These are phyloP conservation scores for Dynastes maya DNA, from an alignment of 2,888 invertebrate species.

Conservation along the genomic window DNA sequence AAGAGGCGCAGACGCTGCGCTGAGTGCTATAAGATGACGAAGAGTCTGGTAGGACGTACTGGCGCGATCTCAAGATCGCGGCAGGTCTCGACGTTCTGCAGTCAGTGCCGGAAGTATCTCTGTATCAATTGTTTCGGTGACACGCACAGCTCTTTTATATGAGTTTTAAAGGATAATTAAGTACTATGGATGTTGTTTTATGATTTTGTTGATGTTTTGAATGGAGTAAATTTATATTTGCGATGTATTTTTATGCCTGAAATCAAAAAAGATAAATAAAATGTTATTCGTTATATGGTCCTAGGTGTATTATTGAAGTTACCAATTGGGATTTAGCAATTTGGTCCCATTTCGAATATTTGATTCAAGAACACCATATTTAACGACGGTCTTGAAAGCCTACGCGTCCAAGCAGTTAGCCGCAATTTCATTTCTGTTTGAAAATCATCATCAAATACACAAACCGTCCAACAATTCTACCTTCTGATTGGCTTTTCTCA, in stretches of 20 bases:
- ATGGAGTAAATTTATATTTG: too few species aligned
- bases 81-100: conserved; percentile 3
- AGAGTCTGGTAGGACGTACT: not conserved
- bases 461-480: not conserved
- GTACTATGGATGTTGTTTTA: too few species aligned
- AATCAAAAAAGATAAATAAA: too few species aligned
- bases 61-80: not conserved
- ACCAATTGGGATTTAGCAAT: too few species aligned
- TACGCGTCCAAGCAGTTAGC: too few species aligned
- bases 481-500: conserved; percentile 5
- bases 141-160: not conserved
- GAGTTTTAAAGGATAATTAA: not conserved
- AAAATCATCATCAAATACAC: not conserved
- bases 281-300: too few species aligned
- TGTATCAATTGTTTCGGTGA: conserved; percentile 19
- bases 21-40: conserved; percentile 25
- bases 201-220: too few species aligned
- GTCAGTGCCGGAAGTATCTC: conserved; percentile 1
- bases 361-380: too few species aligned
- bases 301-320: too few species aligned
- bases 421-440: not conserved
- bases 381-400: too few species aligned
- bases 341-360: too few species aligned
- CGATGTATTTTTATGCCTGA: too few species aligned
- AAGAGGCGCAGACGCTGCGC: conserved; percentile 6